These are phyloP conservation scores for Rhopalosiphum padi DNA, from an alignment of 1,140 invertebrate species.

Conservation along the genomic window DNA sequence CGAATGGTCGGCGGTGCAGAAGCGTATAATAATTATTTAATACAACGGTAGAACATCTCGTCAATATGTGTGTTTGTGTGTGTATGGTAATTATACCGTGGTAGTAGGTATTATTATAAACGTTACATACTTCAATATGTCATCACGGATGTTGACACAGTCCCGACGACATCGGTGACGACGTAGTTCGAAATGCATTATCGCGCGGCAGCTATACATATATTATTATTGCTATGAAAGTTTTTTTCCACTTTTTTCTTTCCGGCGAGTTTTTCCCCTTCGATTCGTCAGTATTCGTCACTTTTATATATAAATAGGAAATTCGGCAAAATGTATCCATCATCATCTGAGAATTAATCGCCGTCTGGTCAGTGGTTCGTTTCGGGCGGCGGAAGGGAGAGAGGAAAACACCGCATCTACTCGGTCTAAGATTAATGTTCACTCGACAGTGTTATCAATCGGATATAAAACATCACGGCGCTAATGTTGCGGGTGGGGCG, in stretches of 20 bases:
- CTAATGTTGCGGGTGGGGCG: not conserved
- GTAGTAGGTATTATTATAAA: not conserved
- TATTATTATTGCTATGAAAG: not conserved
- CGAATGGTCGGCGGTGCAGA: not conserved
- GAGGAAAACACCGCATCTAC: not conserved
- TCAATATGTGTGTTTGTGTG: too few relatives aligned
- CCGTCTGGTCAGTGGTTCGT: slow-evolving; percentile 1
- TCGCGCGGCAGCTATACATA: not conserved
- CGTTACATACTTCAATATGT: not conserved
- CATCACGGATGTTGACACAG: not conserved
- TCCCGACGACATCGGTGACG: not conserved
- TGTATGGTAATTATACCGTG: not conserved
- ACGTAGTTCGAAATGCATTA: not conserved
- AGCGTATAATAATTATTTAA: not conserved
- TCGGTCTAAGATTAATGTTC: slow-evolving; percentile 40
- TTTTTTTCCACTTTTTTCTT: not conserved
- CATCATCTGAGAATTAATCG: slow-evolving; percentile 41
- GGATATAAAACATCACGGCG: not conserved
- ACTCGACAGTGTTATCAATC: not conserved
- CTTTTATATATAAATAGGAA: not conserved
- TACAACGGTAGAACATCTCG: not conserved
- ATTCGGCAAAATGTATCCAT: slow-evolving; percentile 33
- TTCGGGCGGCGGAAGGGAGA: not conserved
- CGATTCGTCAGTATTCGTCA: not conserved
- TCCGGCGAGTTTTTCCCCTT: not conserved